Percentiles rank a stretch among this genome's conserved stretches.
These are phyloP conservation scores for Sinodicranocentrus sp. DNA, from an alignment of 2,888 invertebrate species.

Conservation along the genomic window DNA sequence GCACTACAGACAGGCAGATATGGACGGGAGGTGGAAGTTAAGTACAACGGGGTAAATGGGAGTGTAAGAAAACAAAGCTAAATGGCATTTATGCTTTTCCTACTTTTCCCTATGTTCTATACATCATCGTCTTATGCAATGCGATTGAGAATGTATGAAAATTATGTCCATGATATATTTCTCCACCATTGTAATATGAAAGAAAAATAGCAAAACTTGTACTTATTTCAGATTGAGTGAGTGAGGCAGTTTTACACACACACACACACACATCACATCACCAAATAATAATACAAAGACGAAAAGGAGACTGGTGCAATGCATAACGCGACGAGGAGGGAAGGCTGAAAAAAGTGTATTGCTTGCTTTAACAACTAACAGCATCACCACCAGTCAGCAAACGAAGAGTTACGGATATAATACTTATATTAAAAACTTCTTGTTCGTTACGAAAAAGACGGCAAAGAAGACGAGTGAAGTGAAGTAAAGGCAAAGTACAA, in stretches of 20 bases:
- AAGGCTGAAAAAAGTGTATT: constrained; percentile 57
- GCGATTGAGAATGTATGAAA: constrained; percentile 12
- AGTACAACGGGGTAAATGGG: constrained; percentile 41
- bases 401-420: constrained; percentile 62
- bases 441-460: constrained; percentile 43
- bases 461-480: constrained; percentile 59
- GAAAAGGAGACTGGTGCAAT: constrained; percentile 65
- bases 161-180: background rate
- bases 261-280: constrained; percentile 59
- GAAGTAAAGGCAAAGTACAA: constrained; percentile 47
- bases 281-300: constrained; percentile 66
- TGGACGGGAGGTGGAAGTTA: constrained; percentile 45
- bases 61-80: background rate
- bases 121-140: constrained; percentile 8
- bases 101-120: background rate
- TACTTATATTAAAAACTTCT: constrained; percentile 69
- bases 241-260: constrained; percentile 58
- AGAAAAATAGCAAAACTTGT: background rate
- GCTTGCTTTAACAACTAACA: constrained; percentile 55
- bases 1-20: constrained; percentile 48
- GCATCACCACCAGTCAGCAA: constrained; percentile 44
- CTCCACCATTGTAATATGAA: constrained; percentile 2
- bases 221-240: background rate
- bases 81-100: constrained; percentile 19
- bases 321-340: constrained; percentile 45